phyloP scores from a whole-genome alignment of 92 coral and sea anemone species.

The Bergia puertoricense region DNA sequence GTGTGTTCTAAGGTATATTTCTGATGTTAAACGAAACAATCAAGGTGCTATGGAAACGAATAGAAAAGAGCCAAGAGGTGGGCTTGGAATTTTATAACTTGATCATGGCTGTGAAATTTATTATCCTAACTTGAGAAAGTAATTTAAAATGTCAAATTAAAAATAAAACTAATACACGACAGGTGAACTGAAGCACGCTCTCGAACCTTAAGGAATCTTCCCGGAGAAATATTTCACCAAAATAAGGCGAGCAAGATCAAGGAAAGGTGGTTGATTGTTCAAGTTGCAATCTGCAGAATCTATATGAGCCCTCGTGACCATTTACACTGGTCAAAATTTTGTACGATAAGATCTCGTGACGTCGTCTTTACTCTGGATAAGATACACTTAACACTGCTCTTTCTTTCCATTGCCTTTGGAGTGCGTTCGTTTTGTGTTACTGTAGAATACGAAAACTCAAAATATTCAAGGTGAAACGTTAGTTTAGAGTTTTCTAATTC shows the following conservation, averaged over 20 bases:
- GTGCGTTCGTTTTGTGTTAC: background rate
- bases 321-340: background rate
- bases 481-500: background rate
- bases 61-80: too few relatives aligned
- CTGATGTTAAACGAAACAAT: background rate
- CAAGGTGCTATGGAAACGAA: background rate
- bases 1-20: background rate
- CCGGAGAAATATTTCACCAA: background rate
- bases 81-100: constrained; percentile 18
- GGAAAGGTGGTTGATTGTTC: background rate
- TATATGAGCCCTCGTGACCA: background rate
- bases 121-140: constrained; percentile 18
- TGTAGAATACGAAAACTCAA: too few relatives aligned
- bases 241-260: background rate
- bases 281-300: background rate
- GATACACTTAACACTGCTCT: background rate
- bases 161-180: constrained; percentile 10
- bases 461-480: background rate
- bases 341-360: background rate
- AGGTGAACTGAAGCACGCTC: constrained; percentile 21
- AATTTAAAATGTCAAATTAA: constrained; percentile 33
- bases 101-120: constrained; percentile 13
- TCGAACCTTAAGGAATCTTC: background rate
- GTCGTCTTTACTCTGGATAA: background rate
- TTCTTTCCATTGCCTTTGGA: background rate